phyloP scores from a whole-genome alignment of 1,140 invertebrate genomes.

The Hormaphis cornu region DNA sequence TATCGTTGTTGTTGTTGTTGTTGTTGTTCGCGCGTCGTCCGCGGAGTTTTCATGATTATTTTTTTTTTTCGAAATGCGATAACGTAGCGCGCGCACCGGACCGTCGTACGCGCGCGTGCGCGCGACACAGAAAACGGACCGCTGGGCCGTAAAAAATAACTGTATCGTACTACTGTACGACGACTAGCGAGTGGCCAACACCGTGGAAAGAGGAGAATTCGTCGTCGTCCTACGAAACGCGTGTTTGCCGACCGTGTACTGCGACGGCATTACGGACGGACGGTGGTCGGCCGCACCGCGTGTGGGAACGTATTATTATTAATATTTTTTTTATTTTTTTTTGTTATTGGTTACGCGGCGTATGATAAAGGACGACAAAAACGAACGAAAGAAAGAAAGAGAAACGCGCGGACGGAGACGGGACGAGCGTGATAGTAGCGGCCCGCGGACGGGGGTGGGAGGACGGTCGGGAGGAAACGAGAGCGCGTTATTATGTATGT shows the following conservation, averaged over 20 bases:
- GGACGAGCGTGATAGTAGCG: neutral
- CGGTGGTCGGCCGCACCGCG: neutral
- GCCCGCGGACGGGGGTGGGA: neutral
- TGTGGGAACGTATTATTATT: neutral
- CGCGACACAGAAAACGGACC: neutral
- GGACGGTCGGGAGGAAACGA: neutral
- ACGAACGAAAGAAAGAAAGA: neutral
- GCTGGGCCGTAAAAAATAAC: neutral
- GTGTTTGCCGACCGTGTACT: neutral
- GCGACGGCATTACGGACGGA: too few species aligned
- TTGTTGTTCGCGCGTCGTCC: neutral
- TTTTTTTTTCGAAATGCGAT: neutral
- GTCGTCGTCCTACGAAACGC: neutral
- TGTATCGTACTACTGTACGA: too few species aligned
- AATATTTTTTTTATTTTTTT: too few species aligned
- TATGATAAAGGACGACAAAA: neutral
- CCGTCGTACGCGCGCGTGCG: neutral
- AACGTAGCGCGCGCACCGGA: neutral
- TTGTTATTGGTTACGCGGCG: neutral
- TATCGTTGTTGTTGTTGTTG: neutral
- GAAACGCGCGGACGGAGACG: neutral
- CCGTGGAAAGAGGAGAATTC: too few species aligned
- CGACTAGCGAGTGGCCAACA: too few species aligned
- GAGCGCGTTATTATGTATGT: neutral
- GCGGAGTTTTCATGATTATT: neutral